Evolutionary conservation across 2,888 invertebrate species (phyloP).

Genomic region (Cataglyphis livida): DNA sequence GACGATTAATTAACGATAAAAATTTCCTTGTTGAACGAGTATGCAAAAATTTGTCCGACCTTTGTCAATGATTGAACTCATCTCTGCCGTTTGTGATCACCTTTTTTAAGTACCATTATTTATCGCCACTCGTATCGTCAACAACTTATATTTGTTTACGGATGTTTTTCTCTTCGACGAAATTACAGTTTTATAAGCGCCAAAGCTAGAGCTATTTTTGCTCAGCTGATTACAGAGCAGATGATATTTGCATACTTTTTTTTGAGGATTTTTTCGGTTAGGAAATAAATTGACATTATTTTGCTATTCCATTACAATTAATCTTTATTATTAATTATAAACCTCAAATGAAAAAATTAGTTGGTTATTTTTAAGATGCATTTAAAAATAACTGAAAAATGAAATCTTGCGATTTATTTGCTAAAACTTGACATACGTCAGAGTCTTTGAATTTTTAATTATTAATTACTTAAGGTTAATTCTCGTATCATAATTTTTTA

Average conservation of each 20-base stretch:
- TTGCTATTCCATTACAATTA: not conserved
- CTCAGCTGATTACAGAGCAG: not conserved
- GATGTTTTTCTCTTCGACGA: not conserved
- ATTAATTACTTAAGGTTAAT: not conserved
- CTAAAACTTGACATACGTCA: not conserved
- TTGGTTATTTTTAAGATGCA: not conserved
- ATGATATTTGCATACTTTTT: too few species aligned
- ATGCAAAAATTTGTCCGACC: not conserved
- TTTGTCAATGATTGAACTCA: not conserved
- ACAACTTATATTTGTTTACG: not conserved
- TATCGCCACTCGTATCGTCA: not conserved
- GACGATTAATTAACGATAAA: not conserved
- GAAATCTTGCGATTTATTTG: not conserved
- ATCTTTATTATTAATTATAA: not conserved
- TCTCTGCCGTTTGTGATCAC: not conserved
- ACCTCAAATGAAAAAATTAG: not conserved
- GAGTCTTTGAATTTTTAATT: not conserved
- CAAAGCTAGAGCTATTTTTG: not conserved
- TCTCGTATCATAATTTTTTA: not conserved
- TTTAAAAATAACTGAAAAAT: not conserved
- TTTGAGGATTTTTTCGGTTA: too few species aligned
- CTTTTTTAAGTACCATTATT: conserved; percentile 7
- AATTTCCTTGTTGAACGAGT: not conserved
- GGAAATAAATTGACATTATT: not conserved
- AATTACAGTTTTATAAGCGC: not conserved